A percentile compares a stretch with the other conserved stretches of the same genome.
Conservation (phyloP, 2,888 invertebrate species). For the Caenorhabditis sp. region DNA sequence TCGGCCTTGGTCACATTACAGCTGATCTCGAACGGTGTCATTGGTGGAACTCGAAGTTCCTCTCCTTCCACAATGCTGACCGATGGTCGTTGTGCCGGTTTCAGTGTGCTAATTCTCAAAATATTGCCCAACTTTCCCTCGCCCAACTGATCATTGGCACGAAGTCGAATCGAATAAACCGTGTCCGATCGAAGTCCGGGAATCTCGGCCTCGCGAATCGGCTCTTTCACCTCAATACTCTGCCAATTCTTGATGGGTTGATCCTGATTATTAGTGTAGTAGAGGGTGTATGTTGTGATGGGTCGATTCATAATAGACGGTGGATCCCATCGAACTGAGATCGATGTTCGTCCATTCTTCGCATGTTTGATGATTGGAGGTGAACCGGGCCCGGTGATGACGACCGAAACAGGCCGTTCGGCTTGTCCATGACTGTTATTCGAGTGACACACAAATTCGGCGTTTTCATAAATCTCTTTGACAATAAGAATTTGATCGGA, state of each 20-base stretch:
- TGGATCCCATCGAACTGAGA: conserved; percentile 63
- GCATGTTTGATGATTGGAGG: conserved; percentile 60
- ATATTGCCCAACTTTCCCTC: conserved; percentile 66
- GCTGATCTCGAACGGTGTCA: conserved; percentile 59
- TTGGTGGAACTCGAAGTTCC: conserved; percentile 62
- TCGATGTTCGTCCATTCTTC: conserved; percentile 53
- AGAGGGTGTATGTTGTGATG: conserved; percentile 67
- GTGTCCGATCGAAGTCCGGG: conserved; percentile 64
- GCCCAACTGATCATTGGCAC: conserved; percentile 67
- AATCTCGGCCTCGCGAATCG: conserved; percentile 56
- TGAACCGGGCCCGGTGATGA: conserved; percentile 66
- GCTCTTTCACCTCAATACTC: conserved; percentile 61
- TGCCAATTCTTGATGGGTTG: conserved; percentile 68
- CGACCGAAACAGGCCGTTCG: conserved; percentile 58
- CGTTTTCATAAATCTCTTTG: conserved; percentile 64
- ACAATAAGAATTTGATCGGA: conserved; percentile 62
- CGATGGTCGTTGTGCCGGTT: conserved; percentile 65
- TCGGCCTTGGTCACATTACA: conserved; percentile 68
- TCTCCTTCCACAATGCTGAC: conserved; percentile 66
- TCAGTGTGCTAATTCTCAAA: conserved; percentile 62
- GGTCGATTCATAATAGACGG: conserved; percentile 67
- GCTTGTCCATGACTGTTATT: conserved; percentile 59
- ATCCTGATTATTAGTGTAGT: conserved; percentile 67
- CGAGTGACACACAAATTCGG: conserved; percentile 67
- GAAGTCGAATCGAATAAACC: conserved; percentile 62